Evolutionary conservation across 2,797 vertebrate genomes (phyloP).

Genomic region (Hybognathus amarus): DNA sequence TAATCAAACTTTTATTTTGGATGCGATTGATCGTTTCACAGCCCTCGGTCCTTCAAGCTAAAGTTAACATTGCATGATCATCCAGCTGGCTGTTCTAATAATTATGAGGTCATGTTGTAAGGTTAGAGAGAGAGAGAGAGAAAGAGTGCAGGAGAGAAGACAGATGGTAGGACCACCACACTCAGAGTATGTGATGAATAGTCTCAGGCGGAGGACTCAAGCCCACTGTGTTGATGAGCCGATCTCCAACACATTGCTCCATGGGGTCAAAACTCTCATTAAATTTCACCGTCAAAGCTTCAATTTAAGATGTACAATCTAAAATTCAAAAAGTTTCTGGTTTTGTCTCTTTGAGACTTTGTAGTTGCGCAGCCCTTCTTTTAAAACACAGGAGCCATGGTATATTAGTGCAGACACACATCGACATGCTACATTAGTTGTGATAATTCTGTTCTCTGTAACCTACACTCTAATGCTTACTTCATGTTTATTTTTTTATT

Average conservation of each 20-base stretch:
- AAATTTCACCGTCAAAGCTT: constrained; percentile 19
- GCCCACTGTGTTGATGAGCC: background rate
- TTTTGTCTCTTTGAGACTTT: constrained; percentile 19
- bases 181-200: constrained; percentile 41
- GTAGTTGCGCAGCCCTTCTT: constrained; percentile 16
- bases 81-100: constrained; percentile 27
- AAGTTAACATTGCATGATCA: constrained; percentile 17
- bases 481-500: constrained; percentile 5
- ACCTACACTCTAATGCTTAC: constrained; percentile 36
- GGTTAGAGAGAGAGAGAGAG: constrained; percentile 37
- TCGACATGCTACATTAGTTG: constrained; percentile 43
- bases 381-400: constrained; percentile 16
- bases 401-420: constrained; percentile 34
- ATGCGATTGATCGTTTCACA: too few species aligned
- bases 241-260: background rate
- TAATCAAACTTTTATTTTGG: too few species aligned
- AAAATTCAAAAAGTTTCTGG: background rate
- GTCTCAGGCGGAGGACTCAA: constrained; percentile 20
- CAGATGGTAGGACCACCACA: constrained; percentile 34
- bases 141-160: constrained; percentile 25
- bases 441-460: constrained; percentile 15
- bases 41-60: background rate
- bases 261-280: constrained; percentile 30
- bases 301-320: background rate
- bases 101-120: constrained; percentile 34